phyloP scores from a whole-genome alignment of 1,140 invertebrate species.

The Halictus rubicundus region DNA sequence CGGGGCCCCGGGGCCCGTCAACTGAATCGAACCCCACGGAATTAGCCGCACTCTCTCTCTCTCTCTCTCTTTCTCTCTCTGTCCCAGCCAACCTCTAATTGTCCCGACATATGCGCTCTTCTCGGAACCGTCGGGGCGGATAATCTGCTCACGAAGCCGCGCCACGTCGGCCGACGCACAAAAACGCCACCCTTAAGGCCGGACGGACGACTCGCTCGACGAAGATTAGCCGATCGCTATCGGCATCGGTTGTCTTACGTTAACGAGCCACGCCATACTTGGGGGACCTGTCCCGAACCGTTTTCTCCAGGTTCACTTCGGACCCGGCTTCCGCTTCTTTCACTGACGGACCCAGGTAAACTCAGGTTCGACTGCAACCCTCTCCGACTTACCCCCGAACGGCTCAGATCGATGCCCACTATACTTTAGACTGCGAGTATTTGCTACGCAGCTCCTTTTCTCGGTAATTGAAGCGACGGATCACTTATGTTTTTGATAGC shows the following conservation, averaged over 20 bases:
- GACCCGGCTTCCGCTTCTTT: conserved; percentile 49
- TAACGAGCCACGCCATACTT: conserved; percentile 65
- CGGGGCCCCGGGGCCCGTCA: not conserved
- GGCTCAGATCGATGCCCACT: no score
- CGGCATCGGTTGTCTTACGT: conserved; percentile 64
- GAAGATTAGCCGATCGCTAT: conserved; percentile 72
- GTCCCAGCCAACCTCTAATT: conserved; percentile 47
- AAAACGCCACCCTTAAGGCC: conserved; percentile 53
- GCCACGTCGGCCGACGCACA: conserved; percentile 42
- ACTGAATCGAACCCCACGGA: conserved; percentile 15
- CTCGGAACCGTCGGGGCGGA: conserved; percentile 40
- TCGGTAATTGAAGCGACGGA: no score
- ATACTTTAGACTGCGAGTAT: no score
- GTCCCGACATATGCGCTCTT: conserved; percentile 32
- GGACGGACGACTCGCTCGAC: conserved; percentile 6
- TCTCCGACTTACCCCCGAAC: no score
- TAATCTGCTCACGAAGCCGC: conserved; percentile 52
- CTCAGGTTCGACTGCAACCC: no score
- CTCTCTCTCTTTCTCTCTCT: not conserved
- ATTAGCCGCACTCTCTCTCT: conserved; percentile 32
- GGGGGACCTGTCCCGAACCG: conserved; percentile 51
- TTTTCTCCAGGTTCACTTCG: conserved; percentile 50
- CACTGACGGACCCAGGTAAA: conserved; percentile 48
- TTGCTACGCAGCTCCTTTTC: no score
- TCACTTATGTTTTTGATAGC: no score